These are phyloP conservation scores for Nesoenas mayeri DNA, from an alignment of 2,113 vertebrate genomes.

Conservation along the genomic window DNA sequence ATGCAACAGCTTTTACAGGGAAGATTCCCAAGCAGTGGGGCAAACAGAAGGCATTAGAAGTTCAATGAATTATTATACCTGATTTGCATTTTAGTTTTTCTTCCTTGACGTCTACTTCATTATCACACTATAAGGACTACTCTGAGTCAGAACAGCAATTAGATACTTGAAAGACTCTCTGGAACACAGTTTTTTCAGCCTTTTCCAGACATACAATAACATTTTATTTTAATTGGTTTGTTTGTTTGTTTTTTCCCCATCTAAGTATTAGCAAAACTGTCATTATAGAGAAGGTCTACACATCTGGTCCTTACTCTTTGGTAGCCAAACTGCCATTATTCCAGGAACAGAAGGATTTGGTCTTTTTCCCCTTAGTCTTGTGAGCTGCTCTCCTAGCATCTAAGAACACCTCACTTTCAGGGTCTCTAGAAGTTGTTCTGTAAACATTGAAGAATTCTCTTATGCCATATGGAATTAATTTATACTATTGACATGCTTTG, in stretches of 20 bases:
- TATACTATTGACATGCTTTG: neutral
- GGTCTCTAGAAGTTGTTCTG: neutral
- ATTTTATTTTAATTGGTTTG: neutral
- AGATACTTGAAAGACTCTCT: neutral
- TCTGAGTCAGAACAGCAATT: neutral
- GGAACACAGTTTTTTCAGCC: neutral
- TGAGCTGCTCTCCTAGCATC: neutral
- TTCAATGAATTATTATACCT: neutral
- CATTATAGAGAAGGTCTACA: neutral
- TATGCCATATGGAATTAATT: neutral
- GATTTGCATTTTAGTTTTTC: neutral
- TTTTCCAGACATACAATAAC: neutral
- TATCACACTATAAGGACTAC: neutral
- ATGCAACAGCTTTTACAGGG: constrained; percentile 54
- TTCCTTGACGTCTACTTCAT: neutral
- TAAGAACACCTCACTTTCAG: neutral
- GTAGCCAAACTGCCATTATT: neutral
- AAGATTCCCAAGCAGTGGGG: neutral
- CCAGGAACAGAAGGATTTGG: neutral
- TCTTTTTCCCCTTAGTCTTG: neutral
- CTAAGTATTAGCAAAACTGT: neutral
- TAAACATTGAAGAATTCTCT: neutral
- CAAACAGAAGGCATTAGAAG: neutral
- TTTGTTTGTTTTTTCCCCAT: neutral
- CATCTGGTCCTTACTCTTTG: neutral